Base-by-base conservation (phyloP, 1,140 invertebrate genomes). In the Cephus cinctus region DNA sequence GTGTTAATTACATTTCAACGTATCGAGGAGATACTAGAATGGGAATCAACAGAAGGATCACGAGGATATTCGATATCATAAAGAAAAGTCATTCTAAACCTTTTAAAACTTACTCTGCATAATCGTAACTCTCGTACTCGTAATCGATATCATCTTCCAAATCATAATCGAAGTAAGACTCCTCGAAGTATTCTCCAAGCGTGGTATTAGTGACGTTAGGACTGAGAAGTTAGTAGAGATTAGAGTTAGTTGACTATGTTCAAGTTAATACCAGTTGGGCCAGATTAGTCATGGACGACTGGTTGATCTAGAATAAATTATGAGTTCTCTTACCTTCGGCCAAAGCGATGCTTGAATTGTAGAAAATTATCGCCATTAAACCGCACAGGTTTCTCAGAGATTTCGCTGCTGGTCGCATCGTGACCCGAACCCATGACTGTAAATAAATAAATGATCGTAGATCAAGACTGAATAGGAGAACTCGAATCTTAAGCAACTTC, bases 351-450 rank as follows among this genome's bases (percentile, higher is more conserved):
- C 9, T 73, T 79, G 66, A 78, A 86, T 49, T 84, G 80, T 22
- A 86, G 60, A 60, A 78, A 84, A 18, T 82, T 86, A 49, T 80
- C 72, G 6, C 85, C 84, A 59, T 85, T 77, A 68, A 87, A 86
- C 38, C 77, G 70, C 4, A 87, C 77, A 5, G 85, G 82, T 42
- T 78, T 71, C 21, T 81, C 77, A 6, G 78, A 63, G 50, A 73
- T 66, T 58, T 79, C 77, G 12, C 77, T 74, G 12, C 63, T 74
- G 44, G 71, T 63, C 40, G 63, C 67, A 35, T 71, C 69, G 60
- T 73, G 73, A 4, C 73, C 73, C 59, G 69, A 73, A 4, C 73
- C 73, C 59, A 69, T 70, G 41, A 76, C 67, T 75, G 27, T 2
- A 66, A 61, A 45, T 36, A 60, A n/a, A 25, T 41, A 22, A 20